phyloP scores from a whole-genome alignment of 2,888 invertebrate species.

The Noctua janthina region DNA sequence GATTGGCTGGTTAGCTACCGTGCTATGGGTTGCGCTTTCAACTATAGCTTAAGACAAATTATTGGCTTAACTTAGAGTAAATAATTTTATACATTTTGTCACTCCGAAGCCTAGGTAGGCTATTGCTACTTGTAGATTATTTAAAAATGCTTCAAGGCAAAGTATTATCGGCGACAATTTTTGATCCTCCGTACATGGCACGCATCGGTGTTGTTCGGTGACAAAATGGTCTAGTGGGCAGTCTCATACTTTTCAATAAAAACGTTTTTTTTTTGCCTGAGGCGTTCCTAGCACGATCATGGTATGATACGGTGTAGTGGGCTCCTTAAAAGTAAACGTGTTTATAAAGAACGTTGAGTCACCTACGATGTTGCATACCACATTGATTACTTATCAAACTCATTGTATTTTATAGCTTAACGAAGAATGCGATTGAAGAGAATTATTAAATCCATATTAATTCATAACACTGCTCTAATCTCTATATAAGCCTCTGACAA shows the following conservation, averaged over 20 bases:
- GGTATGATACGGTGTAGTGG: background rate
- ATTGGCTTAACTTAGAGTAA: background rate
- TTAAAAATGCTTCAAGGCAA: too few species aligned
- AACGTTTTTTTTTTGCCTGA: too few species aligned
- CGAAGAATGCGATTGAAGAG: background rate
- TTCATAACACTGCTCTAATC: conserved; percentile 7
- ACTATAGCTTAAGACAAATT: background rate
- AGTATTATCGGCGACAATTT: background rate
- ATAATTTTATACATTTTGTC: too few species aligned
- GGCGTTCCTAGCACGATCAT: background rate
- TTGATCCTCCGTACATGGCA: background rate
- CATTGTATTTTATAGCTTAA: conserved; percentile 8
- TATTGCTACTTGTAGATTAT: background rate
- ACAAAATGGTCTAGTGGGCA: background rate
- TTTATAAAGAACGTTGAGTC: background rate
- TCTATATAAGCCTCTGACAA: background rate
- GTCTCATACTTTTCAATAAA: too few species aligned
- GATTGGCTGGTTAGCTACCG: background rate
- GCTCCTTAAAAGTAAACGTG: background rate
- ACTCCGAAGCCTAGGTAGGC: background rate
- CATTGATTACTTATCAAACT: conserved; percentile 2
- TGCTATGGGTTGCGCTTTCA: background rate
- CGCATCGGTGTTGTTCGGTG: too few species aligned
- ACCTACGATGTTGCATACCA: background rate
- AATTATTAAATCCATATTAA: background rate